Evolutionary conservation across 2,888 invertebrate species (phyloP), one percentile per base, ranked within the genome.

Genomic region (Lochmaea crataegi): DNA sequence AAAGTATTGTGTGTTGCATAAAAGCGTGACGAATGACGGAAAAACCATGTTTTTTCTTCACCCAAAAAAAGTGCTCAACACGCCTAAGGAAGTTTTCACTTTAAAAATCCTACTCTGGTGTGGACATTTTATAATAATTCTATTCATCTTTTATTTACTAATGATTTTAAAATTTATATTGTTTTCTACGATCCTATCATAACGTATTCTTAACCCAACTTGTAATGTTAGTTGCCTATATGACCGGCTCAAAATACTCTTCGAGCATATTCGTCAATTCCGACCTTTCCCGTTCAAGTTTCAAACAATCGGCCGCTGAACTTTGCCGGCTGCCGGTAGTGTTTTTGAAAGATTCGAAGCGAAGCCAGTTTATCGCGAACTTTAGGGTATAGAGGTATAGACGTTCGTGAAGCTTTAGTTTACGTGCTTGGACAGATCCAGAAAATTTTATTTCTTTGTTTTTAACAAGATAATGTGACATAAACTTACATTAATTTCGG

Each of bases 291-390:
- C 75, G 77, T 68, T 72, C 48, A 74, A 75, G 75, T 78, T 80
- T 78, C 75, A 79, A 80, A 80, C 80, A 80, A 80, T 77, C 79
- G 80, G 80, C 70, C 80, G 79, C 77, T 80, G 80, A 80, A 80
- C 80, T 79, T 80, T 73, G 75, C 76, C 77, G 78, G 76, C 76
- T 73, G 76, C 74, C 76, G 73, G 71, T 72, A 71, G 76, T 71
- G 75, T 75, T 72, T 72, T 74, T 77, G 71, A 76, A 72, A 64
- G 42, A 64, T 56, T 56, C 16, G 48, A 70, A 45, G 78, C 16
- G 48, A 70, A 45, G 78, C 78, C 76, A 79, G 79, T 80, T 80
- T 79, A 71, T 75, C 77, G 80, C 75, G 76, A 75, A 64, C 76
- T 72, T 65, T 63, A 48, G 65, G 65, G 69, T 73, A 72, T 61